These are phyloP conservation scores for Aphaenogaster ashmeadi DNA, from an alignment of 1,140 invertebrate species.

Conservation along the genomic window DNA sequence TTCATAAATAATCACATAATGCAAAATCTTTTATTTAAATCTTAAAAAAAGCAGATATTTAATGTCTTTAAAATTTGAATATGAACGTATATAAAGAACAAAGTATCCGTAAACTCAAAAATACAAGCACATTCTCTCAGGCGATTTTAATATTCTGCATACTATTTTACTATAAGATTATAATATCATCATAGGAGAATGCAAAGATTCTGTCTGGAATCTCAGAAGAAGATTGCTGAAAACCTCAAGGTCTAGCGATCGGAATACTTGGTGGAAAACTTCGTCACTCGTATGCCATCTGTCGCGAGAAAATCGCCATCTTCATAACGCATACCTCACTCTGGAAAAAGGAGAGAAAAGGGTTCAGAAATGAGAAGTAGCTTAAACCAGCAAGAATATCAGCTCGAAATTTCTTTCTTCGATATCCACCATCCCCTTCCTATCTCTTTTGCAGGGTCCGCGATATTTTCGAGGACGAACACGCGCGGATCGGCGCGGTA, in stretches of 20 bases:
- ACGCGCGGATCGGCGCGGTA: slow-evolving; percentile 59
- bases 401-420: slow-evolving; percentile 50
- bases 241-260: slow-evolving; percentile 11
- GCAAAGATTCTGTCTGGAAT: background rate
- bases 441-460: slow-evolving; percentile 41
- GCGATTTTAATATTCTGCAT: background rate
- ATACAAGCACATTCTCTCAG: background rate
- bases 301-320: slow-evolving; percentile 38
- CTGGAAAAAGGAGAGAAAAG: background rate
- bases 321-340: slow-evolving; percentile 50
- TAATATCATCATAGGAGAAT: background rate
- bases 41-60: background rate
- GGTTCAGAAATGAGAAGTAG: slow-evolving; percentile 45
- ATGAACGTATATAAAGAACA: too few relatives aligned
- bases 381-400: slow-evolving; percentile 54
- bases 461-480: slow-evolving; percentile 60
- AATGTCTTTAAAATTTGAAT: background rate
- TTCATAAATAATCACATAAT: background rate
- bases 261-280: background rate
- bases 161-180: slow-evolving; percentile 3
- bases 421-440: slow-evolving; percentile 3
- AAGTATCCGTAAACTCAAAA: background rate
- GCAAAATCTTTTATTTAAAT: background rate
- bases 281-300: slow-evolving; percentile 27
- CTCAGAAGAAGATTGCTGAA: slow-evolving; percentile 7